These are phyloP conservation scores for Chamaea fasciata DNA, from an alignment of 2,113 vertebrate genomes.

Conservation along the genomic window DNA sequence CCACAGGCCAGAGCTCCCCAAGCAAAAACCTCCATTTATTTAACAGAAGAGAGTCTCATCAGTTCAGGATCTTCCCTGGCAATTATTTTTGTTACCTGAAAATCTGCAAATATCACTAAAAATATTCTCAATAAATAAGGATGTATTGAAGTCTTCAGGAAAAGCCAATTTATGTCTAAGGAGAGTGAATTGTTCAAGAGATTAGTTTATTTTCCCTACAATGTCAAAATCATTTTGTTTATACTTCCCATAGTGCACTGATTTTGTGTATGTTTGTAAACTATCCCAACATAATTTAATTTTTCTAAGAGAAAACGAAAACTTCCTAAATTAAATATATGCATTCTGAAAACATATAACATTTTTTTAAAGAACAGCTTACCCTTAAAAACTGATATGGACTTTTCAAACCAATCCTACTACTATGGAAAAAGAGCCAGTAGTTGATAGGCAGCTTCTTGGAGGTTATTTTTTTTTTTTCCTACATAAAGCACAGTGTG, in stretches of 20 bases:
- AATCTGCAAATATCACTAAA: neutral
- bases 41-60: neutral
- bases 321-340: neutral
- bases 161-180: neutral
- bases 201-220: neutral
- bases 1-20: neutral
- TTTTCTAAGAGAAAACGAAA: neutral
- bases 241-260: neutral
- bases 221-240: neutral
- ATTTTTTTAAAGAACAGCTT: neutral
- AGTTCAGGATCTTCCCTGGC: neutral
- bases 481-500: neutral
- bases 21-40: neutral
- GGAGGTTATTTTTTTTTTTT: neutral
- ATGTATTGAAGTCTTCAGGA: neutral
- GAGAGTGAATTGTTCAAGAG: neutral
- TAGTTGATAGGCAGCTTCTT: neutral
- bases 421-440: neutral
- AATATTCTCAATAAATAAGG: neutral
- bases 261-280: neutral
- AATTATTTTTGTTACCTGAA: neutral
- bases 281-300: neutral
- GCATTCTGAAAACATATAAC: neutral
- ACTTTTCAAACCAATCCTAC: neutral
- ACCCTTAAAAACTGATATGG: neutral